Base-by-base conservation (phyloP, 2,888 invertebrate species). In the Synanthedon tipuliformis region DNA sequence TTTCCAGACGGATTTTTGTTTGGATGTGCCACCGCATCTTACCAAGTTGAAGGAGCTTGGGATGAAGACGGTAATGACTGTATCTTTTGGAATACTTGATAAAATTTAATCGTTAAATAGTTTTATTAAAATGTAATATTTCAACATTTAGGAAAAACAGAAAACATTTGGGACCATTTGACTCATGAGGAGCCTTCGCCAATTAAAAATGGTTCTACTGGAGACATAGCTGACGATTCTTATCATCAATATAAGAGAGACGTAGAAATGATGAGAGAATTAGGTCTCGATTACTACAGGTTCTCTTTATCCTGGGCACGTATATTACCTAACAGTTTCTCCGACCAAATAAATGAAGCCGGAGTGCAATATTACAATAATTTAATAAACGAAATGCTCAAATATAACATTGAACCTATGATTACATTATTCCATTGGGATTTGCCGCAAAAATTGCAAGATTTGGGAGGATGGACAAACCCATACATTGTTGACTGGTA, bases 351-450 rank as follows among this genome's bases (percentile, higher is more conserved):
- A 11, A 93, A 91, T 64, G 69, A 85, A 61, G 83, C 63, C 3
- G 92, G 90, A 8, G 80, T 92, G 4, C 71, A 86, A 48, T 92
- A 91, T 70, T 93, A 93, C 69, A 89, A 90, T 59, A 77, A 85
- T 55, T 66, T 92, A 1, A 89, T 92, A 49, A 73, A 91, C 61
- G 89, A 88, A 63, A 76, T 93, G 51, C 58, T 90, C 3, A 84
- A 76, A 18, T 89, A 88, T 58, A 88, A 86, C 40, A 91, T 93
- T 52, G 69, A 83, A 57, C 92, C 92, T 0, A 76, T 89, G 72
- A 76, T 90, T 1, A 88, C 89, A 0, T 65, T 89, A 55, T 83
- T 77, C 57, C 88, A 89, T 56, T 85, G 83, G 77, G 89, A 88
- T 62, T 61, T 88, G 52, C 89, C 88, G 0, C 75, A 81, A 53